phyloP scores from a whole-genome alignment of 1,140 invertebrate genomes.

The Atta colombica region DNA sequence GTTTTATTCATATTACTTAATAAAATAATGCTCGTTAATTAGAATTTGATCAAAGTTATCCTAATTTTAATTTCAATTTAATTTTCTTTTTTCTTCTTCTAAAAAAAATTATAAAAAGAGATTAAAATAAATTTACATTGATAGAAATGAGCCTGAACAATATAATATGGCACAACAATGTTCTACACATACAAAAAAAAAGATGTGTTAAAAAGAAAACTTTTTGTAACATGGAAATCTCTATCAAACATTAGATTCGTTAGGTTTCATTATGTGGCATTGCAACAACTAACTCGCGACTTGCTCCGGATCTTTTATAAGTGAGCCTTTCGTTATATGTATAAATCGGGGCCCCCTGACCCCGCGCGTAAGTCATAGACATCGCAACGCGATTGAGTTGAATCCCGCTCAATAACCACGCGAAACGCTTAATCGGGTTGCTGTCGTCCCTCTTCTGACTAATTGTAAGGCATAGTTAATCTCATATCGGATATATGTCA shows the following conservation, averaged over 20 bases:
- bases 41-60: too few relatives aligned
- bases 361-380: background rate
- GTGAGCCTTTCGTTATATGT: slow-evolving; percentile 12
- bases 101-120: too few relatives aligned
- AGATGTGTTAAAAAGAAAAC: background rate
- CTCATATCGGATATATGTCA: slow-evolving; percentile 61
- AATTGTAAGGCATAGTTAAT: slow-evolving; percentile 62
- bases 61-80: too few relatives aligned
- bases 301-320: slow-evolving; percentile 1
- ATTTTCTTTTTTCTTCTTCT: too few relatives aligned
- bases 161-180: background rate
- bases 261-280: background rate
- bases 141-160: too few relatives aligned
- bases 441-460: slow-evolving; percentile 58
- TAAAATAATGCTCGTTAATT: too few relatives aligned
- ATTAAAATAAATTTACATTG: too few relatives aligned
- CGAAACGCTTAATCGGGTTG: slow-evolving; percentile 48
- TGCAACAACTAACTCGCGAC: background rate
- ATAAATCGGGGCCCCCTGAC: background rate
- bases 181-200: background rate
- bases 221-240: background rate
- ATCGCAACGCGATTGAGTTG: slow-evolving; percentile 11
- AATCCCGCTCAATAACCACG: slow-evolving; percentile 30
- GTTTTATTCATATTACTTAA: too few relatives aligned
- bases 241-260: background rate